phyloP scores from a whole-genome alignment of 2,797 vertebrate genomes.

The Menidia menidia region DNA sequence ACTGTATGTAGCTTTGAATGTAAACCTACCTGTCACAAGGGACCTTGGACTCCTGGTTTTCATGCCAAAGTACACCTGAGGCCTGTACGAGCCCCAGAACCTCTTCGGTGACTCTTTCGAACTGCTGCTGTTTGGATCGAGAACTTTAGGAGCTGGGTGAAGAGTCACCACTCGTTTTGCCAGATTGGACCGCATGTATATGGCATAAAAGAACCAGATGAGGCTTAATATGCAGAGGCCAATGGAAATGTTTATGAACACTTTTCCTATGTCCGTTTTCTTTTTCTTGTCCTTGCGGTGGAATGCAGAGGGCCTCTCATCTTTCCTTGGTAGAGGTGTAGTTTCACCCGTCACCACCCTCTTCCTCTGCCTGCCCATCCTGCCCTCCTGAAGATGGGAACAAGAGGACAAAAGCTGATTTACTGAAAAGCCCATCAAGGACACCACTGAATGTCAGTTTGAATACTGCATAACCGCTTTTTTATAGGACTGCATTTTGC shows the following conservation, averaged over 20 bases:
- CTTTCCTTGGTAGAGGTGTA: slow-evolving; percentile 75
- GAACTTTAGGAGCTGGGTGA: slow-evolving; percentile 83
- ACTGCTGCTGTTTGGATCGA: slow-evolving; percentile 82
- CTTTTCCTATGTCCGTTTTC: slow-evolving; percentile 83
- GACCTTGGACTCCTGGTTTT: slow-evolving; percentile 91
- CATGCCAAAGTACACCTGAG: slow-evolving; percentile 96
- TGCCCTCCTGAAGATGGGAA: slow-evolving; percentile 66
- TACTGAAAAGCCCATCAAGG: slow-evolving; percentile 1
- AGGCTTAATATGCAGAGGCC: slow-evolving; percentile 86
- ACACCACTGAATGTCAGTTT: not conserved
- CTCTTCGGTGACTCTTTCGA: slow-evolving; percentile 81
- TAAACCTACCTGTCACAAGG: slow-evolving; percentile 85
- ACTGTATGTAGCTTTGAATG: no score
- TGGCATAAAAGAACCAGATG: slow-evolving; percentile 86
- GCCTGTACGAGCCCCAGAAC: slow-evolving; percentile 96
- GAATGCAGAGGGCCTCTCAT: slow-evolving; percentile 77
- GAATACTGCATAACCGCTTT: not conserved
- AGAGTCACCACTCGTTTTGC: slow-evolving; percentile 83
- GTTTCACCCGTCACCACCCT: slow-evolving; percentile 77
- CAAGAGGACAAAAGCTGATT: not conserved
- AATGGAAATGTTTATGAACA: slow-evolving; percentile 88
- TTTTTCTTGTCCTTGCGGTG: slow-evolving; percentile 85
- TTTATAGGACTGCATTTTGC: not conserved
- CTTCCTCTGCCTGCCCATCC: slow-evolving; percentile 85
- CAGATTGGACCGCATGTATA: slow-evolving; percentile 83